phyloP scores from a whole-genome alignment of 2,113 vertebrate species.

The Daphoenositta chrysoptera region DNA sequence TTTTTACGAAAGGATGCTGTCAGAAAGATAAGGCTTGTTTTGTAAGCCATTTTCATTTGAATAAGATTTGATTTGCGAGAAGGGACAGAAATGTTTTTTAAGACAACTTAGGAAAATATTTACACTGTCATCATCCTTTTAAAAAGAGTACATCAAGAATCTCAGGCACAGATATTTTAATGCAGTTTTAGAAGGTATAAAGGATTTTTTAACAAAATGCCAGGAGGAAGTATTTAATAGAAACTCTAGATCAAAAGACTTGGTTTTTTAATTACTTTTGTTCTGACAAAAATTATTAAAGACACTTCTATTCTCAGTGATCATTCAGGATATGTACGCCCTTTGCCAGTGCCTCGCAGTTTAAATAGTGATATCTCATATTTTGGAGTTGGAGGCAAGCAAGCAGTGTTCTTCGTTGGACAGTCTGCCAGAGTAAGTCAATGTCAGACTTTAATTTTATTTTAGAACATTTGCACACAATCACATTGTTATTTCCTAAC shows the following conservation, averaged over 20 bases:
- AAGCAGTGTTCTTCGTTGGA: slow-evolving; percentile 93
- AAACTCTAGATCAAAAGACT: background rate
- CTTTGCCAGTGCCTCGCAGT: slow-evolving; percentile 83
- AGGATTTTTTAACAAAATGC: background rate
- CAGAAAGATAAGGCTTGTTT: background rate
- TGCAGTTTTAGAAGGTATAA: background rate
- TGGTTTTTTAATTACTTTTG: background rate
- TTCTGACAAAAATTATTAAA: background rate
- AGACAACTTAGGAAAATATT: background rate
- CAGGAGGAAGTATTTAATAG: background rate
- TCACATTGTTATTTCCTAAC: background rate
- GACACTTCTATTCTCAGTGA: slow-evolving; percentile 68
- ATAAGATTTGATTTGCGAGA: background rate
- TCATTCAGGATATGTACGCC: slow-evolving; percentile 80
- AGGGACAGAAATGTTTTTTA: background rate
- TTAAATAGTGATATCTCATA: slow-evolving; percentile 97
- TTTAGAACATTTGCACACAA: background rate
- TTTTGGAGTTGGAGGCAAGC: slow-evolving; percentile 96
- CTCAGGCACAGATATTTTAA: background rate
- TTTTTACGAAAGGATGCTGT: background rate
- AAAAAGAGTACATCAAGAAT: background rate
- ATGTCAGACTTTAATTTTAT: background rate
- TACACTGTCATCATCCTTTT: background rate
- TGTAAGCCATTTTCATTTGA: background rate
- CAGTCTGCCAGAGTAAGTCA: slow-evolving; percentile 84